Evolutionary conservation across 2,888 invertebrate species (phyloP).

Genomic region (Drosophila algonquin): DNA sequence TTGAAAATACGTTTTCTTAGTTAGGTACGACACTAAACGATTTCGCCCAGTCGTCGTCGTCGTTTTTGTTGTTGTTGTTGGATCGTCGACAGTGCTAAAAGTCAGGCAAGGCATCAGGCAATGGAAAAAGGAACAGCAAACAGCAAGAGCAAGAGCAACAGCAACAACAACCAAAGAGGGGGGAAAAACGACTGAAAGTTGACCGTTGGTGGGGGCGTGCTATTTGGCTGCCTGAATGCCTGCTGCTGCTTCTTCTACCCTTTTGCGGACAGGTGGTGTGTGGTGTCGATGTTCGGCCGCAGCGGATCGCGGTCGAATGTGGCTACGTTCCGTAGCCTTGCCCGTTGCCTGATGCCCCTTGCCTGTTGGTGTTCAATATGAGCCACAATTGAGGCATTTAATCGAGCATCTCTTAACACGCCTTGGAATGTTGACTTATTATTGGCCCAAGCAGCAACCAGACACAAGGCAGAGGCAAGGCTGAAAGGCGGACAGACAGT

Average conservation of each 20-base stretch:
- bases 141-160: conserved; percentile 37
- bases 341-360: conserved; percentile 1
- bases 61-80: background rate
- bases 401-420: conserved; percentile 84
- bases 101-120: conserved; percentile 64
- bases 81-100: conserved; percentile 65
- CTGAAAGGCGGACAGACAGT: conserved; percentile 19
- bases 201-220: conserved; percentile 78
- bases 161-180: conserved; percentile 34
- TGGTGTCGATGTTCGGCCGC: conserved; percentile 70
- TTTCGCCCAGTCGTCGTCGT: conserved; percentile 68
- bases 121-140: conserved; percentile 38
- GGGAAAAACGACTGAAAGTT: conserved; percentile 60
- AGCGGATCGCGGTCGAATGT: conserved; percentile 37
- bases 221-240: conserved; percentile 54
- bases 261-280: conserved; percentile 76
- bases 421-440: conserved; percentile 83
- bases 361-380: conserved; percentile 74
- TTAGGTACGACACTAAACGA: conserved; percentile 82
- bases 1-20: conserved; percentile 83
- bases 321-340: conserved; percentile 39
- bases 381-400: conserved; percentile 83
- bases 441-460: conserved; percentile 69
- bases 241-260: conserved; percentile 55
- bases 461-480: conserved; percentile 13